Evolutionary conservation across 2,113 vertebrate genomes (phyloP), one percentile per base, ranked within the genome.

Genomic region (Xiphophorus hellerii): DNA sequence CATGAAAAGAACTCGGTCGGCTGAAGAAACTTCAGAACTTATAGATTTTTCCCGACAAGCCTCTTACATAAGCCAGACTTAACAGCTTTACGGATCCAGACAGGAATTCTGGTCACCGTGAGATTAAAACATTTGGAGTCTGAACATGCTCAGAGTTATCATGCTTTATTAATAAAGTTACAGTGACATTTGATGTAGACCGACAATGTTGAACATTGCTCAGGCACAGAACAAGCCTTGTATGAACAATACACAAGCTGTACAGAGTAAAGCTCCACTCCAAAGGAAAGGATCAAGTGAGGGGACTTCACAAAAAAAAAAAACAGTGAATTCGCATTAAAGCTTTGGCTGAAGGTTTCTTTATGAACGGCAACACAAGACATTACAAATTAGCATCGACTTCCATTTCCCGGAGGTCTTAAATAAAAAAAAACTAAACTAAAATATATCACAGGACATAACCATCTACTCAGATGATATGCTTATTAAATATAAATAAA

Each of bases 111-210:
- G 42, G 4, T 15, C 39, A 25, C 1, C 13, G 68, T 22, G 64
- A 69, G 30, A 48, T 7, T 29, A 33, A 11, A 7, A 17, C 0
- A 60, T 20, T 2, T 20, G 1, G 15, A 75, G 30, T 72, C 39
- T 73, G 54, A 28, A 66, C 4, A 5, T 63, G 28, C 62, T 30
- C 83, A 70, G 78, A 79, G 67, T 85, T 76, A 85, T 88, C 93
- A 94, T 95, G 94, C 94, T 95, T 95, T 95, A 95, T 88, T 95
- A 89, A 89, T 90, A 94, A 92, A 91, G 88, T 87, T 88, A 90
- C 89, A 82, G 85, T 80, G 82, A 93, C 89, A 91, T 89, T 81
- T 81, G 61, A 93, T 92, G 90, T 90, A 90, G 92, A 93, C 86
- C 80, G 90, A 84, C 77, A 85, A 88, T 93, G 94, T 93, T 95